Percentiles rank a stretch among this genome's conserved stretches.
phyloP scores from a whole-genome alignment of 1,140 invertebrate species.

The Sycobia sp. region DNA sequence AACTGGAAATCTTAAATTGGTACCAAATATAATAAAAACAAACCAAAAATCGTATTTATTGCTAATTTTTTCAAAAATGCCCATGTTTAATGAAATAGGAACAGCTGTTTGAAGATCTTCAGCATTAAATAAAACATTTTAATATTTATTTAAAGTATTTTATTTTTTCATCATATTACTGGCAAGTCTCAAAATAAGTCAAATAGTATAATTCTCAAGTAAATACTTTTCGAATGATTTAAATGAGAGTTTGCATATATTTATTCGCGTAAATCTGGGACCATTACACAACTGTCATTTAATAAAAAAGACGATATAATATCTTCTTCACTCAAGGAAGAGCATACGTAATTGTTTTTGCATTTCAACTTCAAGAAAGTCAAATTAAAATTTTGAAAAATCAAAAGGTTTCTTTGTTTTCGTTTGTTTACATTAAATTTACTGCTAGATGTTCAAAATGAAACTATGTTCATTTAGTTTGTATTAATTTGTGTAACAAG shows the following conservation, averaged over 20 bases:
- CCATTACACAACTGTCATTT: slow-evolving; percentile 28
- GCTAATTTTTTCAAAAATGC: slow-evolving; percentile 19
- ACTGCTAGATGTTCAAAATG: no score
- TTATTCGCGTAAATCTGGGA: slow-evolving; percentile 19
- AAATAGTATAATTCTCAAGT: slow-evolving; percentile 7
- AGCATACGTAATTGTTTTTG: slow-evolving; percentile 36
- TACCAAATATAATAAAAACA: slow-evolving; percentile 49
- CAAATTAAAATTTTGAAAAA: slow-evolving; percentile 35
- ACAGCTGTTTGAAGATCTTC: slow-evolving; percentile 17
- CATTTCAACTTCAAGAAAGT: slow-evolving; percentile 29
- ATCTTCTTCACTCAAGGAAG: slow-evolving; percentile 34
- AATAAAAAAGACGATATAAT: slow-evolving; percentile 31
- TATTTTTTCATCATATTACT: slow-evolving; percentile 20
- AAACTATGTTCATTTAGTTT: not conserved
- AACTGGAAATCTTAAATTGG: slow-evolving; percentile 42
- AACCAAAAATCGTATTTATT: slow-evolving; percentile 14
- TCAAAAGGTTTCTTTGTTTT: slow-evolving; percentile 26
- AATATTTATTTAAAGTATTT: slow-evolving; percentile 18
- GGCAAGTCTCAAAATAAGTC: not conserved
- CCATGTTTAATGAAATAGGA: slow-evolving; percentile 16
- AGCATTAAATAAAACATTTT: slow-evolving; percentile 18
- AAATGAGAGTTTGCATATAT: slow-evolving; percentile 9
- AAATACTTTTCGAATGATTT: slow-evolving; percentile 2
- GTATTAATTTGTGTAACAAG: slow-evolving; percentile 1
- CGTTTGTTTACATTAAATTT: not conserved